Evolutionary conservation across 1,140 invertebrate species (phyloP).

Genomic region (Lordiphosa collinella): DNA sequence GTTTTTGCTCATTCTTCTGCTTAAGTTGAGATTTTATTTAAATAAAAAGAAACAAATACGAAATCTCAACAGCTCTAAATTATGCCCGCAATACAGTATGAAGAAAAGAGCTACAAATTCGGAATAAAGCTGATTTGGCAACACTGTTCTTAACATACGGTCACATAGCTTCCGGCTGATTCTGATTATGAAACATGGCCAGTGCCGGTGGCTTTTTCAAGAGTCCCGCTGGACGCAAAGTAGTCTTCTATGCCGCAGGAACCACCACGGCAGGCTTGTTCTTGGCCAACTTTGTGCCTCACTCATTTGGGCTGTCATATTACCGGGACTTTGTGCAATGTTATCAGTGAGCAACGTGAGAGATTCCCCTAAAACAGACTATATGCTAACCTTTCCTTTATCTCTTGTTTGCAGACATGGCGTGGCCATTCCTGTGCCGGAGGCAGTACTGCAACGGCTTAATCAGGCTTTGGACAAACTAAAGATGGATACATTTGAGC

Average conservation of each 20-base stretch:
- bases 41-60: no score
- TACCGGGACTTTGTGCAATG: slow-evolving; percentile 81
- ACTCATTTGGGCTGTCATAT: slow-evolving; percentile 81
- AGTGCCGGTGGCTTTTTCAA: slow-evolving; percentile 54
- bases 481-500: slow-evolving; percentile 74
- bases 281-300: slow-evolving; percentile 77
- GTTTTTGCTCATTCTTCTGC: no score
- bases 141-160: no score
- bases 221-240: slow-evolving; percentile 38
- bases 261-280: slow-evolving; percentile 52
- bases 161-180: no score
- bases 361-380: background rate
- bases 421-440: slow-evolving; percentile 76
- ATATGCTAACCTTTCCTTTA: slow-evolving; percentile 2
- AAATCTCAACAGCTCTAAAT: no score
- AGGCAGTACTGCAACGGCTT: slow-evolving; percentile 75
- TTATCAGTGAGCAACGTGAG: slow-evolving; percentile 80
- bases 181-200: slow-evolving; percentile 2
- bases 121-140: no score
- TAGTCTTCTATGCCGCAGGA: slow-evolving; percentile 57
- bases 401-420: slow-evolving; percentile 74
- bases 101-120: no score
- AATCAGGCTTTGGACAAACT: slow-evolving; percentile 81
- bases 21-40: no score
- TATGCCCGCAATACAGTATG: no score